A percentile compares a stretch with the other conserved stretches of the same genome.
Evolutionary conservation across 2,888 invertebrate species (phyloP).

Genomic region (Colostygia pectinataria): DNA sequence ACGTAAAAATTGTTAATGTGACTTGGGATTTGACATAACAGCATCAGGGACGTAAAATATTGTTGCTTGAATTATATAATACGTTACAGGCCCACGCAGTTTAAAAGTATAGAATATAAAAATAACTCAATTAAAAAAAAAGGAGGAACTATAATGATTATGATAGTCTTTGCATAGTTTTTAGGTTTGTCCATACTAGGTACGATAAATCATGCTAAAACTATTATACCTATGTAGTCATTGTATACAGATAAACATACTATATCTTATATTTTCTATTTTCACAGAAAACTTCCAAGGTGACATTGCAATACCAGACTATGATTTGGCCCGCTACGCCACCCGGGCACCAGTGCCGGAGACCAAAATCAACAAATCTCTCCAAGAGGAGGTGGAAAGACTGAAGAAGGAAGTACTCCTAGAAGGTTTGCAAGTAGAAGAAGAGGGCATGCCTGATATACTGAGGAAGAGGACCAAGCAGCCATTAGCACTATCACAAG

Average conservation of each 20-base stretch:
- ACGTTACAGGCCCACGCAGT: neutral
- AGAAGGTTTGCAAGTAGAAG: conserved; percentile 92
- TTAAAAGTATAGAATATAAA: no score
- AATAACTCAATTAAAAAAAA: no score
- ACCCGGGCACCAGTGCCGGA: conserved; percentile 55
- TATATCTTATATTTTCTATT: no score
- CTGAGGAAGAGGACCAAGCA: conserved; percentile 88
- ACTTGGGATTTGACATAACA: conserved; percentile 3
- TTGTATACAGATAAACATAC: no score
- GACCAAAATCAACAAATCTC: conserved; percentile 84
- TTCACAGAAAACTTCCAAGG: conserved; percentile 90
- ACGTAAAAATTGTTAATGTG: neutral
- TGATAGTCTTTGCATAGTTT: no score
- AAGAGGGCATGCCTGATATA: conserved; percentile 90
- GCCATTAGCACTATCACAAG: conserved; percentile 73
- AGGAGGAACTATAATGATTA: no score
- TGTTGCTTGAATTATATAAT: conserved; percentile 1
- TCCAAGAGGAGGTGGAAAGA: conserved; percentile 91
- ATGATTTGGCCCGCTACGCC: conserved; percentile 59
- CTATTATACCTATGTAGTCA: no score
- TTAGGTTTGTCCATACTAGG: no score
- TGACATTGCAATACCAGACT: conserved; percentile 91
- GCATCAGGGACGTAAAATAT: neutral
- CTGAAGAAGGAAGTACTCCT: conserved; percentile 91
- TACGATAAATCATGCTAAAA: no score